These are phyloP conservation scores for Sminthurides bifidus DNA, from an alignment of 1,140 invertebrate species.

Conservation along the genomic window DNA sequence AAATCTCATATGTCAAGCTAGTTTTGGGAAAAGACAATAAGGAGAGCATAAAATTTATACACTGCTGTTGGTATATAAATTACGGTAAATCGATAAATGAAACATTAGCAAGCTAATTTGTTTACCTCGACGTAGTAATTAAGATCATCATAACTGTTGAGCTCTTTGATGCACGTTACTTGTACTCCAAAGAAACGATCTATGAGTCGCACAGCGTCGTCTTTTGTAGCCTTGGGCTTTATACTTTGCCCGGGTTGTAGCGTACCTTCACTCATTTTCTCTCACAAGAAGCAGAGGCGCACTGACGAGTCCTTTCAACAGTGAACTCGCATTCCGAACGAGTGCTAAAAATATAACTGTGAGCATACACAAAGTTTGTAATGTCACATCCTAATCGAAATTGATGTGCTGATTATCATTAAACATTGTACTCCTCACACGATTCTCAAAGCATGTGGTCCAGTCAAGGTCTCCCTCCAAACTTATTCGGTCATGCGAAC, in stretches of 20 bases:
- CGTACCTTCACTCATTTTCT: constrained; percentile 4
- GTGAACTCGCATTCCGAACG: no score
- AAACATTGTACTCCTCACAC: no score
- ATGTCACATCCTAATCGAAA: no score
- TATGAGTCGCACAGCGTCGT: constrained; percentile 45
- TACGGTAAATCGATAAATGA: no score
- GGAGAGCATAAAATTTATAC: constrained; percentile 1
- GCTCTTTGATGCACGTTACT: constrained; percentile 48
- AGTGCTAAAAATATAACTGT: no score
- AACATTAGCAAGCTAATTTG: no score
- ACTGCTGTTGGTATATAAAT: no score
- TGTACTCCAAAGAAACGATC: constrained; percentile 55
- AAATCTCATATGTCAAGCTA: not conserved
- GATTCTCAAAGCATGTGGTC: no score
- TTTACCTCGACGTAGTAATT: constrained; percentile 51
- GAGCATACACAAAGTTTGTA: no score
- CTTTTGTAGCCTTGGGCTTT: constrained; percentile 45
- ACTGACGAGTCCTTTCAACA: not conserved
- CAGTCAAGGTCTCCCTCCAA: no score
- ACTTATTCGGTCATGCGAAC: no score
- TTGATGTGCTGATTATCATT: no score
- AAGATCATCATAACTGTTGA: constrained; percentile 70
- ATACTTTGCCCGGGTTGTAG: constrained; percentile 49
- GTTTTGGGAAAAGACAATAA: not conserved
- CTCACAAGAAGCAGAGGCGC: not conserved